Base-by-base conservation (phyloP, 2,113 vertebrate species). In the Prionailurus viverrinus region DNA sequence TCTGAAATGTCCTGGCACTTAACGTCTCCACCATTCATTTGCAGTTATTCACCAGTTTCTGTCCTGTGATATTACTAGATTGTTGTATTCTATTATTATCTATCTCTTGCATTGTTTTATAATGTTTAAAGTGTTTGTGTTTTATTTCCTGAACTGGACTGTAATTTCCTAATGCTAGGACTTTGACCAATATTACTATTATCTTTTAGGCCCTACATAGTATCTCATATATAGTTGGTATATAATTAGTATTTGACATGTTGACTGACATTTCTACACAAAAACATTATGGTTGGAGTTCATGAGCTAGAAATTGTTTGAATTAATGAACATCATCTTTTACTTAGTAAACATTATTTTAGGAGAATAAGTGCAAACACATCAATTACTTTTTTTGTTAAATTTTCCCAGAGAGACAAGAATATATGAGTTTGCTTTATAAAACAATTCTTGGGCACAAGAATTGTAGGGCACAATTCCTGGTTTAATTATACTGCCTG, bases 21-120 rank as follows among this genome's bases (percentile, higher is more conserved):
- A 94, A 27, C 31, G 48, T 73, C 61, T 79, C 1, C 13, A 66
- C 14, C 13, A 31, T 71, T 61, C 66, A 25, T 51, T 92, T 80
- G 7, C 13, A 73, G 45, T 61, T 48, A 63, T 69, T 91, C 69
- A 73, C 27, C 36, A 82, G 12, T 65, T 74, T 36, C 74, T 94
- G 2, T 45, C 73, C 76, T 95, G 51, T 33, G 15, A 85, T 73
- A 66, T n/a, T 88, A n/a, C 51, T 78, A 5, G 51, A 85, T 48
- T 85, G 12, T 58, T 91, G 0, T 45, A 68, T 41, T 61, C 87
- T n/a, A 29, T 89, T 74, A 61, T 87, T 84, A 87, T 73, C 92
- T 89, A 89, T 84, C 63, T 89, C 33, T 86, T 91, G 6, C 27
- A 96, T 76, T 96, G 73, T 95, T 91, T 94, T 89, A 68, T 68